Base-by-base conservation (phyloP, 2,113 vertebrate species). In the Pimephales promelas region DNA sequence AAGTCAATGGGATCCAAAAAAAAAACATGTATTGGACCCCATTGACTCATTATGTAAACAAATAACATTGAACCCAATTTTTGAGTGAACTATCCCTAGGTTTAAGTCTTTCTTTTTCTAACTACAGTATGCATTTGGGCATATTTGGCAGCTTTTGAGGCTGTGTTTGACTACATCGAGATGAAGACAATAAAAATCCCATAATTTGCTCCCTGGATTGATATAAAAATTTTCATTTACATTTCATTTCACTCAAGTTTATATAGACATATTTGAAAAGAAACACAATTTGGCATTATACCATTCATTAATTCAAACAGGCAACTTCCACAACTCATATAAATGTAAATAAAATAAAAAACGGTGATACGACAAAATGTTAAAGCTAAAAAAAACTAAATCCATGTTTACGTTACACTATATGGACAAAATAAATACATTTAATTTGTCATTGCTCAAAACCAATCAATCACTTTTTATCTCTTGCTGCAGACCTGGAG, bases 381-480 rank as follows among this genome's bases (percentile, higher is more conserved):
- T 4, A 43, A 78, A 79, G 57, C 24, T 64, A 1, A 78, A 61
- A 78, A 61, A 62, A 49, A 4, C 5, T 16, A 16, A 6, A 1
- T 79, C 9, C 14, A 43, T 79, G 57, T 49, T 79, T 49, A 34
- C 24, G 5, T 28, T 45, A 45, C 45, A 62, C 36, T 79, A 43
- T 79, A 43, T 43, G 3, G 36, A 6, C 31, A 45, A 59, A 74
- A 62, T 3, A 7, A 6, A 66, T 11, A 31, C 36, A 31, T 43
- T 54, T 77, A 64, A 77, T 57, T 68, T 59, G 24, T 14, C 22
- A 3, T 57, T 16, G 54, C 64, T 71, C 47, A 77, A 18, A 43
- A 79, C 47, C 57, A 64, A 70, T 86, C 73, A 82, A 76, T 72
- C 49, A 34, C 3, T 71, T 14, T 86, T 86, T 86, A 83, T 86